These are phyloP conservation scores for Limenitis camilla DNA, from an alignment of 2,888 invertebrate genomes.

Conservation along the genomic window DNA sequence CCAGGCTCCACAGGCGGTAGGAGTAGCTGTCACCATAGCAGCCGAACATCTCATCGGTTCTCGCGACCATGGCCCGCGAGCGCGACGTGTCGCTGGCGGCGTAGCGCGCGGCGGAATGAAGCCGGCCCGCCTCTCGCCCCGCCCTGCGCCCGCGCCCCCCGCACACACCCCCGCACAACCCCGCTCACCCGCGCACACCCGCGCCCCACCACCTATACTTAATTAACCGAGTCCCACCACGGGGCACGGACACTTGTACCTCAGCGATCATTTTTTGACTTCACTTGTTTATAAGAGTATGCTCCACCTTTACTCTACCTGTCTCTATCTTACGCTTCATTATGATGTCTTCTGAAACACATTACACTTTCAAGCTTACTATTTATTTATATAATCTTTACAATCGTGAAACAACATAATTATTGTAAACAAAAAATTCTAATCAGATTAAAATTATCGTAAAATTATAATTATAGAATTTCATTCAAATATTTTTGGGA, in stretches of 20 bases:
- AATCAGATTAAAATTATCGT: no score
- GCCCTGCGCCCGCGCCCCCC: conserved; percentile 32
- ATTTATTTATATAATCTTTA: no score
- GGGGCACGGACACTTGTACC: conserved; percentile 11
- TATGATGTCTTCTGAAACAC: not conserved
- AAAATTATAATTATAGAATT: no score
- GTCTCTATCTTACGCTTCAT: conserved; percentile 48
- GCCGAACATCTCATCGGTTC: conserved; percentile 84
- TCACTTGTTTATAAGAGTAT: conserved; percentile 17
- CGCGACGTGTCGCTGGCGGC: conserved; percentile 55
- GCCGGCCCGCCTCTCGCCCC: conserved; percentile 48
- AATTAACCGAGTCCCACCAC: conserved; percentile 49
- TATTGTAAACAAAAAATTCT: no score
- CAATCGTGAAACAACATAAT: no score
- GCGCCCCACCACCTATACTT: conserved; percentile 54
- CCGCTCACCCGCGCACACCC: conserved; percentile 35
- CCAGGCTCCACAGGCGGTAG: conserved; percentile 84
- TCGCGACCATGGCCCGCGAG: conserved; percentile 86
- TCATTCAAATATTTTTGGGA: no score
- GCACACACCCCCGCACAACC: conserved; percentile 18
- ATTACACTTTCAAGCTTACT: no score
- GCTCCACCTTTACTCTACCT: conserved; percentile 63
- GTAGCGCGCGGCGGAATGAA: conserved; percentile 71
- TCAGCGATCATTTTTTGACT: conserved; percentile 33
- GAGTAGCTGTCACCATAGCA: conserved; percentile 84